Evolutionary conservation across 2,888 invertebrate genomes (phyloP).

Genomic region (Chrysina gloriosa): DNA sequence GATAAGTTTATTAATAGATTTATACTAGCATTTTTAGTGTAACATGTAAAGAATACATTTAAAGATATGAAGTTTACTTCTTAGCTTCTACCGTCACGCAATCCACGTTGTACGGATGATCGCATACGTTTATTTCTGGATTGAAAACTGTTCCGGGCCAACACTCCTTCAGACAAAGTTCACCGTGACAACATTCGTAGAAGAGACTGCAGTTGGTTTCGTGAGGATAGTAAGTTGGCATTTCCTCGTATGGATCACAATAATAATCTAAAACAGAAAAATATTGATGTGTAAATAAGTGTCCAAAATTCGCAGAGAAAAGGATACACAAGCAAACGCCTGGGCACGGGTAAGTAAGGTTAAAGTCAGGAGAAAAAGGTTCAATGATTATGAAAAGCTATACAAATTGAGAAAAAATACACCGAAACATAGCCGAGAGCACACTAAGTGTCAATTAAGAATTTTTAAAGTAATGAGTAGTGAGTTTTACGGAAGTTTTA

Average conservation of each 20-base stretch:
- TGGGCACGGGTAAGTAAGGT: too few relatives aligned
- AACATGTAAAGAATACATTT: too few relatives aligned
- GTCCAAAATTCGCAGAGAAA: neutral
- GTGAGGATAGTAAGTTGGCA: conserved; percentile 33
- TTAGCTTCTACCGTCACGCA: conserved; percentile 15
- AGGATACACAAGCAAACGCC: neutral
- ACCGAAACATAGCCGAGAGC: too few relatives aligned
- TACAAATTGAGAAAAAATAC: too few relatives aligned
- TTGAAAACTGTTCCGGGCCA: conserved; percentile 20
- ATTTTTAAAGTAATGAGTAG: too few relatives aligned
- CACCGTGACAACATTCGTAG: conserved; percentile 44
- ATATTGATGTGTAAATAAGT: neutral
- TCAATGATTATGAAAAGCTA: too few relatives aligned
- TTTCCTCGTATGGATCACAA: conserved; percentile 1
- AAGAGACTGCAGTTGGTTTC: conserved; percentile 41
- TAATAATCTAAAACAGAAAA: conserved; percentile 14
- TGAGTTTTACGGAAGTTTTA: too few relatives aligned
- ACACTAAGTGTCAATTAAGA: too few relatives aligned
- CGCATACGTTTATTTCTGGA: conserved; percentile 33
- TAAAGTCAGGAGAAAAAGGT: too few relatives aligned
- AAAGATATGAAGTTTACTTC: neutral
- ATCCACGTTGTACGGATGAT: conserved; percentile 20
- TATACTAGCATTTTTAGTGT: too few relatives aligned
- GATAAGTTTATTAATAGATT: too few relatives aligned
- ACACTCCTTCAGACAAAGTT: conserved; percentile 2